Evolutionary conservation across 2,888 invertebrate species (phyloP).

Genomic region (Gandaritis pyraliata): DNA sequence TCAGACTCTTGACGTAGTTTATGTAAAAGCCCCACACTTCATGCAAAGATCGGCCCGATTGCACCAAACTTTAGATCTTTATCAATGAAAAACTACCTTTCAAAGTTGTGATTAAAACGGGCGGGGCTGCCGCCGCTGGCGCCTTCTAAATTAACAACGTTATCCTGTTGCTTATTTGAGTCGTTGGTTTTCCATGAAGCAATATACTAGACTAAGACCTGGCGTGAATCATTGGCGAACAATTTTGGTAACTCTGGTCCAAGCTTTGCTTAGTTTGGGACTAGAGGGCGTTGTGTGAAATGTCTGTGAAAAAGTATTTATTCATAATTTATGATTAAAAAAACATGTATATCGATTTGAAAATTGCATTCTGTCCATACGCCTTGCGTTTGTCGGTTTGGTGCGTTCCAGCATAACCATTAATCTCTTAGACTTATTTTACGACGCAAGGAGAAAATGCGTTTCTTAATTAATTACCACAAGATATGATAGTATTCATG

Average conservation of each 20-base stretch:
- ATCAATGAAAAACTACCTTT: constrained; percentile 30
- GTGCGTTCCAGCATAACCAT: neutral
- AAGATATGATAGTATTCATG: neutral
- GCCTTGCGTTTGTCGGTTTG: neutral
- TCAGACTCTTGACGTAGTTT: constrained; percentile 4
- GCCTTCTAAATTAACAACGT: constrained; percentile 18
- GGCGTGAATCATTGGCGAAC: constrained; percentile 49
- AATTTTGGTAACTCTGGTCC: constrained; percentile 34
- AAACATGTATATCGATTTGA: too few species aligned
- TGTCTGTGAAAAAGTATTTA: too few species aligned
- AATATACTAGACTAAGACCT: constrained; percentile 40
- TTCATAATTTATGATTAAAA: too few species aligned
- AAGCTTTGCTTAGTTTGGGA: neutral
- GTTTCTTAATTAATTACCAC: constrained; percentile 5
- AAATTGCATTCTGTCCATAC: neutral
- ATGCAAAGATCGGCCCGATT: constrained; percentile 20
- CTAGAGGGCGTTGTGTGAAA: too few species aligned
- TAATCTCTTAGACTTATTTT: constrained; percentile 5
- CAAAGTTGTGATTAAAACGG: constrained; percentile 30
- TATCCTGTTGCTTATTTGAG: constrained; percentile 41
- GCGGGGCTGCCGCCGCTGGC: constrained; percentile 23
- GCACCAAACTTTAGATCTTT: constrained; percentile 25
- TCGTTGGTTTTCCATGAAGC: constrained; percentile 54
- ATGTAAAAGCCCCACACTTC: constrained; percentile 15
- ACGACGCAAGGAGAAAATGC: constrained; percentile 6